Evolutionary conservation across 2,113 vertebrate species (phyloP).

Genomic region (Brienomyrus longianalis): DNA sequence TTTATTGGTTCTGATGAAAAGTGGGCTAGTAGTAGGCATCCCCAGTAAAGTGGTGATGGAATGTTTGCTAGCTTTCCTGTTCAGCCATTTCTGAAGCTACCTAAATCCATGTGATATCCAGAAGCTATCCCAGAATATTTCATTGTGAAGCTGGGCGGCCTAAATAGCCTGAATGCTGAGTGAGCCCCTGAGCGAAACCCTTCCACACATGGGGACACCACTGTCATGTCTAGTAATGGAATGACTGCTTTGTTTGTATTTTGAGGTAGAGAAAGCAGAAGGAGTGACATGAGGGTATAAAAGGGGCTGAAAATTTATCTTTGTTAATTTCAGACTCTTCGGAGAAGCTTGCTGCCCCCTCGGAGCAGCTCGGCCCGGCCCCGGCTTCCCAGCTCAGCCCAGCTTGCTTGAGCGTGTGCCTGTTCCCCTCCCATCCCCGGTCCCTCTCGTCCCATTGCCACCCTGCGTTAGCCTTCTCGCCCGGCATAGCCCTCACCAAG

Average conservation of each 20-base stretch:
- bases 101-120: neutral
- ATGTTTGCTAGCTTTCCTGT: neutral
- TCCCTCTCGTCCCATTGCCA: neutral
- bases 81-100: neutral
- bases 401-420: neutral
- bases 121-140: neutral
- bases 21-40: neutral
- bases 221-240: neutral
- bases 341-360: neutral
- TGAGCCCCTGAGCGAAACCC: neutral
- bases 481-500: slow-evolving; percentile 26
- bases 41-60: neutral
- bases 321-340: neutral
- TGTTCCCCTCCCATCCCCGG: neutral
- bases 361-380: neutral
- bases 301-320: neutral
- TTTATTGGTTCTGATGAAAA: neutral
- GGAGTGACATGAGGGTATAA: neutral
- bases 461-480: slow-evolving; percentile 25
- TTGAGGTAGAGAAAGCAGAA: neutral
- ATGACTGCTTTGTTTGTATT: neutral
- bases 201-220: neutral
- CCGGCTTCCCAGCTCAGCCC: neutral
- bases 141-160: neutral
- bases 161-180: neutral